A percentile compares a stretch with the other conserved stretches of the same genome.
These are phyloP conservation scores for Leucophenga varia DNA, from an alignment of 1,140 invertebrate genomes.

Conservation along the genomic window DNA sequence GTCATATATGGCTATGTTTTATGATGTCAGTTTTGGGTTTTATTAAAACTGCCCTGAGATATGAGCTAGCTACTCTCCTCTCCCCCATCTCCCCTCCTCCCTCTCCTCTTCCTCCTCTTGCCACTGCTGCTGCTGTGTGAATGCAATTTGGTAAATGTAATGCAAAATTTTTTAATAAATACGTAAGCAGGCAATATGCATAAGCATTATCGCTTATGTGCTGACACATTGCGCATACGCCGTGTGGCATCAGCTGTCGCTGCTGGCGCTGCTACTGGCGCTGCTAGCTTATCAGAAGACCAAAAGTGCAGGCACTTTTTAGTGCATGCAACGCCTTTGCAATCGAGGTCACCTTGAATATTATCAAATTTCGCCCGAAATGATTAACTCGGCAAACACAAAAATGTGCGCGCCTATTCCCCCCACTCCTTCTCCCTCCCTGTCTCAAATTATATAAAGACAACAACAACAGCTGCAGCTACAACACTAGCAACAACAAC, in stretches of 20 bases:
- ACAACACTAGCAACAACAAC: too few species aligned
- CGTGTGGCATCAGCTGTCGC: conserved; percentile 21
- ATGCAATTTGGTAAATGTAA: conserved; percentile 35
- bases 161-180: conserved; percentile 46
- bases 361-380: conserved; percentile 53
- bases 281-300: too few species aligned
- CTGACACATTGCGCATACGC: conserved; percentile 29
- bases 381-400: conserved; percentile 48
- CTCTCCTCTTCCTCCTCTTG: too few species aligned
- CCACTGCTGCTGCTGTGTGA: too few species aligned
- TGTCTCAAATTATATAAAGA: conserved; percentile 40
- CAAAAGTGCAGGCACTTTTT: too few species aligned
- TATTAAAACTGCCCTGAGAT: conserved; percentile 50
- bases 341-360: conserved; percentile 49
- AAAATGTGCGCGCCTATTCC: too few species aligned
- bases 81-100: too few species aligned
- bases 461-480: conserved; percentile 6
- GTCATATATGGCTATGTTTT: too few species aligned
- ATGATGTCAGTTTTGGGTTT: conserved; percentile 53
- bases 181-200: conserved; percentile 44
- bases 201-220: conserved; percentile 35
- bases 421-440: too few species aligned
- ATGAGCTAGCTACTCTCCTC: too few species aligned
- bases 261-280: conserved; percentile 3
- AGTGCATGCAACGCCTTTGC: conserved; percentile 24